Evolutionary conservation across 2,888 invertebrate genomes (phyloP).

Genomic region (Scaptomyza parva): DNA sequence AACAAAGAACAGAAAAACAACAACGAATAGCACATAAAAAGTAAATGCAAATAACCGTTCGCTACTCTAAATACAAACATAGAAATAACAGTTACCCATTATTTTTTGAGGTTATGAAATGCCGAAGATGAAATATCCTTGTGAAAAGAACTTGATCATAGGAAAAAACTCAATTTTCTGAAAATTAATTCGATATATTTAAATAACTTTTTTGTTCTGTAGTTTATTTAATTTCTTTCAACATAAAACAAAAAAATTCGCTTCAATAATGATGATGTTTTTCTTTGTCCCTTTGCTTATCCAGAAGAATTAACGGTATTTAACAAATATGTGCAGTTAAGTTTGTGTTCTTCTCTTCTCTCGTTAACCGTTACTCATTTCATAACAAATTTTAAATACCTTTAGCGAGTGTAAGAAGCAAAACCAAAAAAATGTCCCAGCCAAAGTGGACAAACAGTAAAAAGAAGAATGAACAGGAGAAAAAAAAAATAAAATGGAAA

Average conservation of each 20-base stretch:
- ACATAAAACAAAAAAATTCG: too few species aligned
- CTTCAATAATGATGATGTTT: too few species aligned
- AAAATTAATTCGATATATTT: too few species aligned
- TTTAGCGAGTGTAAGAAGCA: constrained; percentile 4
- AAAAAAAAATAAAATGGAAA: constrained; percentile 4
- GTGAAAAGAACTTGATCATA: too few species aligned
- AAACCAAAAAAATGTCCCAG: constrained; percentile 51
- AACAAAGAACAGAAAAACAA: constrained; percentile 6
- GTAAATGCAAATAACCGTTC: constrained; percentile 70
- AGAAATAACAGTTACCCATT: constrained; percentile 25
- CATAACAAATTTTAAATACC: background rate
- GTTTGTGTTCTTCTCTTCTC: too few species aligned
- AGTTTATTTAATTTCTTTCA: too few species aligned
- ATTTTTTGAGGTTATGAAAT: background rate
- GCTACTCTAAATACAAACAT: constrained; percentile 55
- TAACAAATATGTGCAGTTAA: too few species aligned
- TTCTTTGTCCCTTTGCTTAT: too few species aligned
- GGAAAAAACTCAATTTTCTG: too few species aligned
- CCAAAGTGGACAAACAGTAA: constrained; percentile 36
- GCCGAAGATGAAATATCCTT: constrained; percentile 17
- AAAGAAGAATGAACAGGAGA: constrained; percentile 2
- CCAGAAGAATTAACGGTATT: too few species aligned
- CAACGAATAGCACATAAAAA: constrained; percentile 63
- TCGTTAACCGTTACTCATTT: background rate
- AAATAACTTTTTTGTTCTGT: too few species aligned